Evolutionary conservation across 2,797 vertebrate species (phyloP).

Genomic region (Semaprochilodus insignis): DNA sequence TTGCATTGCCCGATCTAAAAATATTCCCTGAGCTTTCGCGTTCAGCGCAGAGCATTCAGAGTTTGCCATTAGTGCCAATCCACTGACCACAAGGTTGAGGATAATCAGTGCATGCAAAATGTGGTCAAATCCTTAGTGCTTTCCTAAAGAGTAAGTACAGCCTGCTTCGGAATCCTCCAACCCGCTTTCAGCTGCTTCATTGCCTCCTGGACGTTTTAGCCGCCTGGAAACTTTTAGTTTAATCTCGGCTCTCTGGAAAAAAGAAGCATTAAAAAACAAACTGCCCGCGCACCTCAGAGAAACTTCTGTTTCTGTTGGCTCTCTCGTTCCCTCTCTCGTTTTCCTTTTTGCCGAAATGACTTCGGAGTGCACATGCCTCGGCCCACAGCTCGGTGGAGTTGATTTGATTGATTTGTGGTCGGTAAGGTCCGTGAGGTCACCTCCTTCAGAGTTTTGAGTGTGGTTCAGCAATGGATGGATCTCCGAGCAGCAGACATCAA

Average conservation of each 20-base stretch:
- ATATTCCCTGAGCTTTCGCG: neutral
- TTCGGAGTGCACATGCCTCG: neutral
- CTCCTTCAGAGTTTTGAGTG: neutral
- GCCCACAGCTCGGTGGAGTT: neutral
- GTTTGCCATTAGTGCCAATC: neutral
- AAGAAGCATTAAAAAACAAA: neutral
- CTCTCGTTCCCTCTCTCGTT: neutral
- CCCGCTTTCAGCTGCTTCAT: neutral
- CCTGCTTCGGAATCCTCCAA: neutral
- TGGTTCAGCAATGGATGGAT: neutral
- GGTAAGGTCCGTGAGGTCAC: neutral
- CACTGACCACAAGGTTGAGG: neutral
- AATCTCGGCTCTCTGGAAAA: neutral
- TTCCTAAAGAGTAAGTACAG: neutral
- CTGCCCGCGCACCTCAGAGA: neutral
- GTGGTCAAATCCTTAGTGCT: neutral
- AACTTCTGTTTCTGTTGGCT: neutral
- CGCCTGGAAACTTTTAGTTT: neutral
- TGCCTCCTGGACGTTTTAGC: neutral
- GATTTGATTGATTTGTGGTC: neutral
- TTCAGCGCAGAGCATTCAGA: neutral
- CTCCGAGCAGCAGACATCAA: neutral
- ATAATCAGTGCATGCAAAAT: neutral
- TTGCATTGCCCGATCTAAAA: neutral
- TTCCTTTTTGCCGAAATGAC: no score